Conservation (phyloP, 2,797 vertebrate species). For the Rhabdomys pumilio region DNA sequence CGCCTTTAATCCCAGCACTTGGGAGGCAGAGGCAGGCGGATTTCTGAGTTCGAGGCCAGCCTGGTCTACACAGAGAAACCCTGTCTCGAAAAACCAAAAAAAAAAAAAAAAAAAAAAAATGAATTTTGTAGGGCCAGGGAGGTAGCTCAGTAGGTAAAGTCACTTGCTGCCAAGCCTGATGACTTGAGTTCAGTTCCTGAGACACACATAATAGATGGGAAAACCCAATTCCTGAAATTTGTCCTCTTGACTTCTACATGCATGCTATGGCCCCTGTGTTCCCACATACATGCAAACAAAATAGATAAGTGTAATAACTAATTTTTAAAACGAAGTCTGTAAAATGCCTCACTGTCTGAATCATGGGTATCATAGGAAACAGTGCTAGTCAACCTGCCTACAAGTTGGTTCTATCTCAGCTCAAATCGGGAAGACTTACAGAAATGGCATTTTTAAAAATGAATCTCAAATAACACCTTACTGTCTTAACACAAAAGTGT, state of each 20-base stretch:
- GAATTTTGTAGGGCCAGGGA: background rate
- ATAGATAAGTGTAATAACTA: background rate
- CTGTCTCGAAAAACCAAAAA: background rate
- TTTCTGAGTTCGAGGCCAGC: no score
- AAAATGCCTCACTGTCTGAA: background rate
- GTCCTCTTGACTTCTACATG: background rate
- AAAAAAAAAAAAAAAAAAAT: background rate
- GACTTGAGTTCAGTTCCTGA: background rate
- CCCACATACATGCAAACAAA: background rate
- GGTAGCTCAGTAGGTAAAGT: background rate
- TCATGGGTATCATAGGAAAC: background rate
- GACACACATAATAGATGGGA: background rate
- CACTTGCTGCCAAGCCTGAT: background rate
- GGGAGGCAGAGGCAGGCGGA: no score
- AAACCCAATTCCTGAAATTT: background rate
- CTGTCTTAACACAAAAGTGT: constrained; percentile 39
- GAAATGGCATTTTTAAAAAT: constrained; percentile 28
- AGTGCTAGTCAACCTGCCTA: constrained; percentile 15
- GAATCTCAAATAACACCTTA: constrained; percentile 34
- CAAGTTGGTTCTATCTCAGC: constrained; percentile 3
- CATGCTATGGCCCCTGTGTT: background rate
- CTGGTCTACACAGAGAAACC: no score
- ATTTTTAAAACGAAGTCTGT: constrained; percentile 6
- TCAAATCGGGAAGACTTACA: constrained; percentile 2
- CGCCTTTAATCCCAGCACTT: no score